Evolutionary conservation across 2,113 vertebrate genomes (phyloP), one percentile per base, ranked within the genome.

Genomic region (Syrrhaptes paradoxus): DNA sequence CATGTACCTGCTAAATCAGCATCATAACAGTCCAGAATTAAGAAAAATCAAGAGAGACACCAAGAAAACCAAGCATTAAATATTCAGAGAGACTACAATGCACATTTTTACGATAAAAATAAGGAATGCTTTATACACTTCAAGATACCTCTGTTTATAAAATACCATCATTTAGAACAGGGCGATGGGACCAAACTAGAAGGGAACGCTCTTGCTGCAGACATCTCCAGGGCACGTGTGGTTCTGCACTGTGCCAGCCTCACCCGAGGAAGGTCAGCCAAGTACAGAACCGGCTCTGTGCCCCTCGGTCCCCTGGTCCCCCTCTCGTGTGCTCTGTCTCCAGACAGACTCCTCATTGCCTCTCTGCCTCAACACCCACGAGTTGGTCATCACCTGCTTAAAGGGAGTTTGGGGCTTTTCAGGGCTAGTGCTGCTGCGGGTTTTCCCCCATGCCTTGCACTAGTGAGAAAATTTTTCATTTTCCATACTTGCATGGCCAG

Each of bases 111-210:
- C 29, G n/a, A 95, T 85, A 89, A 94, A 96, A 98, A 96, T 75
- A 91, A 96, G 96, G 97, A 98, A 98, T 97, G 97, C 91, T 97
- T 98, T 93, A 75, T 70, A 96, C 87, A 81, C 82, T 82, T 92
- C 68, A 86, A 77, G 93, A 87, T 90, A 57, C 83, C 59, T 85
- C 63, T 81, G 52, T 76, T 94, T 93, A 90, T 79, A 93, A 96
- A 95, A 74, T 82, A 94, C 85, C 93, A 80, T 18, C 46, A 90
- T 59, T 86, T 63, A 92, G 90, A 91, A 52, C 82, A 97, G 90
- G 92, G 88, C 7, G 34, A 68, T 48, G 93, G 94, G 93, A 89
- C 73, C 12, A 6, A 45, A 31, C 13, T 24, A 51, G 76, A 87
- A 89, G 87, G 89, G 92, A 85, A 43, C 7, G 11, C 63, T 61